These are phyloP conservation scores for Chelonoidis abingdonii DNA, from an alignment of 2,113 vertebrate genomes.

Conservation along the genomic window DNA sequence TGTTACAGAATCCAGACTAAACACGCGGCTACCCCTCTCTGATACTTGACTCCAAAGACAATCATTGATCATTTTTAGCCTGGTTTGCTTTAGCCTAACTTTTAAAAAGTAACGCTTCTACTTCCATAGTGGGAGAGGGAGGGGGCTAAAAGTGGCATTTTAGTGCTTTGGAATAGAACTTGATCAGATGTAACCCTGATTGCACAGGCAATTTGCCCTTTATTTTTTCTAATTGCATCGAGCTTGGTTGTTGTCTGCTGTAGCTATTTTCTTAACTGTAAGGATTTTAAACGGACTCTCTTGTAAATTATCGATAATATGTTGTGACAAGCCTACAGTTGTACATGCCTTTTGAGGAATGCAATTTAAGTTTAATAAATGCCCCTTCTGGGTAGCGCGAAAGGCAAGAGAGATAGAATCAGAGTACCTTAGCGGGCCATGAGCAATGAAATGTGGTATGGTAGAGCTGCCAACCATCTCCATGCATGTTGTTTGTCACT, in stretches of 20 bases:
- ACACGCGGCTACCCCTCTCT: no score
- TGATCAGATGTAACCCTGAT: background rate
- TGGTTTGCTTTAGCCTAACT: background rate
- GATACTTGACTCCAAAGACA: background rate
- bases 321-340: background rate
- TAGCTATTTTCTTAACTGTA: background rate
- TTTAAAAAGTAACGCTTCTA: background rate
- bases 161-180: background rate
- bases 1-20: no score
- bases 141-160: background rate
- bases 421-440: background rate
- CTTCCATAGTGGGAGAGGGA: background rate
- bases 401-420: background rate
- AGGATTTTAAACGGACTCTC: background rate
- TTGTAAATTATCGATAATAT: background rate
- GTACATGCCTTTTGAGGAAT: conserved; percentile 3
- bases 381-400: conserved; percentile 13
- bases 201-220: conserved; percentile 40
- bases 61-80: background rate
- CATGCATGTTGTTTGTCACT: rapidly evolving
- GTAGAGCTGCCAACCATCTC: conserved; percentile 18
- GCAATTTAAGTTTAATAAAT: background rate
- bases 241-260: background rate
- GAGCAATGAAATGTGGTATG: background rate
- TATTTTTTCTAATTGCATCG: conserved; percentile 2